A percentile compares a stretch with the other conserved stretches of the same genome.
Conservation (phyloP, 2,113 vertebrate genomes). For the Megatriorchis doriae region DNA sequence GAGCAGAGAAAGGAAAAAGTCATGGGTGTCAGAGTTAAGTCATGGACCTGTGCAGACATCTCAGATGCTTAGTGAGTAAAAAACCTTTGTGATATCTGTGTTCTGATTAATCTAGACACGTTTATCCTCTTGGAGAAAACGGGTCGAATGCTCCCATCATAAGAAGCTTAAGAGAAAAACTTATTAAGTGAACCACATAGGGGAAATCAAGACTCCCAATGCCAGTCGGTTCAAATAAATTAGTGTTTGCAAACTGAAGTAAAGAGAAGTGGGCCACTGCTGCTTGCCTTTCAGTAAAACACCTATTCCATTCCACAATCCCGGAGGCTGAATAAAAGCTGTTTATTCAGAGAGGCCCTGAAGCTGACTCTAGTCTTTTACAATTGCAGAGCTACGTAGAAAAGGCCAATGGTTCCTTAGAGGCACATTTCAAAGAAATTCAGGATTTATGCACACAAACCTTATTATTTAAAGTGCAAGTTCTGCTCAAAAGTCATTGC, state of each 20-base stretch:
- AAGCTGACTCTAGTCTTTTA: background rate
- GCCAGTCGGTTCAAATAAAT: background rate
- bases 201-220: background rate
- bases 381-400: background rate
- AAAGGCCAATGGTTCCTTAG: background rate
- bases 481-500: background rate
- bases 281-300: background rate
- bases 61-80: background rate
- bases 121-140: background rate
- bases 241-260: background rate
- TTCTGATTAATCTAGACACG: background rate
- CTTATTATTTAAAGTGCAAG: conserved; percentile 2
- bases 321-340: background rate
- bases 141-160: background rate
- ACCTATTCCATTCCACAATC: background rate
- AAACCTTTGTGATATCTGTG: background rate
- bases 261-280: background rate
- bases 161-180: background rate
- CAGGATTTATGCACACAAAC: background rate
- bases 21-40: background rate
- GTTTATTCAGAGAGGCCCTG: background rate
- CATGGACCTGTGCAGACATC: background rate
- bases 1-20: background rate
- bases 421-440: conserved; percentile 21
- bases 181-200: background rate